A percentile compares a stretch with the other conserved stretches of the same genome.
phyloP scores from a whole-genome alignment of 1,140 invertebrate genomes.

The Magallana ariakensis region DNA sequence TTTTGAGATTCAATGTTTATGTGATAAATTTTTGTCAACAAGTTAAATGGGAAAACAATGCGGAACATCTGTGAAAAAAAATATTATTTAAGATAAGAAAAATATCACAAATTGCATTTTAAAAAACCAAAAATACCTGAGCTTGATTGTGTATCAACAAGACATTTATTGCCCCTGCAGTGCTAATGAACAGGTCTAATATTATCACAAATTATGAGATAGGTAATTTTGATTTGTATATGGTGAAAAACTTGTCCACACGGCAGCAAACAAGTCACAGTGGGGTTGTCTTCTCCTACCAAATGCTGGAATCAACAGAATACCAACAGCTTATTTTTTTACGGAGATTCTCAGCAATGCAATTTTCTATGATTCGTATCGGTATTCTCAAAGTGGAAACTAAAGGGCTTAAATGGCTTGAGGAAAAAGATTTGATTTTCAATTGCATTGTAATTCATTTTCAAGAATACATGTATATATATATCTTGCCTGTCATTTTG shows the following conservation, averaged over 20 bases:
- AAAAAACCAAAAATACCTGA: neutral
- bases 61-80: no score
- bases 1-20: neutral
- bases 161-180: neutral
- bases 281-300: constrained; percentile 5
- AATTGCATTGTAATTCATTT: no score
- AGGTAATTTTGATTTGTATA: constrained; percentile 30
- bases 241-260: constrained; percentile 36
- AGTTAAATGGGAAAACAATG: no score
- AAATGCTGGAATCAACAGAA: neutral
- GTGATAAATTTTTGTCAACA: neutral
- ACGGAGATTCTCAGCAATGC: neutral
- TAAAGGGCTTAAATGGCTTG: neutral
- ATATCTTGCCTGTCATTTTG: neutral
- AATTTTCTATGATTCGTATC: neutral
- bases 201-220: neutral
- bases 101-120: no score
- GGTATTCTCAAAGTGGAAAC: no score
- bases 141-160: constrained; percentile 31
- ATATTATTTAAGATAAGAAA: no score
- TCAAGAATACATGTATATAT: neutral
- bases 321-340: neutral
- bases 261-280: neutral
- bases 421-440: neutral
- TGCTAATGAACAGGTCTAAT: constrained; percentile 20